phyloP scores from a whole-genome alignment of 2,797 vertebrate species.

The Acestrorhynchus altus region DNA sequence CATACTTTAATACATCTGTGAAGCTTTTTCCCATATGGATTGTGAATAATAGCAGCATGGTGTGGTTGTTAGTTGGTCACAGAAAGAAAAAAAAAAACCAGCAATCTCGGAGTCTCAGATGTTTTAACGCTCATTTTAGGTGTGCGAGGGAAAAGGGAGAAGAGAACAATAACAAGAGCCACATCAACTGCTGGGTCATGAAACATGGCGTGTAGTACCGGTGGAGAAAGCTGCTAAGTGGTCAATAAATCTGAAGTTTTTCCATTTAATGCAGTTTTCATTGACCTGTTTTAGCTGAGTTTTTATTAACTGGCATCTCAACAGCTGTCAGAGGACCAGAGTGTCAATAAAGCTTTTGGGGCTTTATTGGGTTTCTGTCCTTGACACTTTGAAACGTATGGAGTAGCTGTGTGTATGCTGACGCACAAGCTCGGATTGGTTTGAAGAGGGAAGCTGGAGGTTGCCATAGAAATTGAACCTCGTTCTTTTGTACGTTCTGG shows the following conservation, averaged over 20 bases:
- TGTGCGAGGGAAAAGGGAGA: constrained; percentile 6
- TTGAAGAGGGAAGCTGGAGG: too few relatives aligned
- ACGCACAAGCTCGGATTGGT: background rate
- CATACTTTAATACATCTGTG: constrained; percentile 1
- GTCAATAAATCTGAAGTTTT: background rate
- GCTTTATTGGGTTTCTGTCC: background rate
- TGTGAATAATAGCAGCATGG: background rate
- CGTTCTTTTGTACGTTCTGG: too few relatives aligned
- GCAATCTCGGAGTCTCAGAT: too few relatives aligned
- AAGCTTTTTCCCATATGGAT: constrained; percentile 26
- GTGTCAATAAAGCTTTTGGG: background rate
- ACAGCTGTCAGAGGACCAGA: background rate
- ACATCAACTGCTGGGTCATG: background rate
- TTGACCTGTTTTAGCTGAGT: background rate
- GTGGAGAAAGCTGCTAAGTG: background rate
- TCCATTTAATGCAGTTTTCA: background rate
- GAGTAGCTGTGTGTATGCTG: background rate
- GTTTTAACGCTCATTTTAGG: constrained; percentile 49
- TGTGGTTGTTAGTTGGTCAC: background rate
- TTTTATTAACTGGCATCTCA: background rate
- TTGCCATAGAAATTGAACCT: too few relatives aligned
- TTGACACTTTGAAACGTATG: too few relatives aligned
- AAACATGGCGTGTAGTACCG: background rate
- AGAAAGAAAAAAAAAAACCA: constrained; percentile 29
- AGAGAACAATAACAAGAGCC: constrained; percentile 24